These are phyloP conservation scores for Drosophila lacicola DNA, from an alignment of 2,888 invertebrate genomes.

Conservation along the genomic window DNA sequence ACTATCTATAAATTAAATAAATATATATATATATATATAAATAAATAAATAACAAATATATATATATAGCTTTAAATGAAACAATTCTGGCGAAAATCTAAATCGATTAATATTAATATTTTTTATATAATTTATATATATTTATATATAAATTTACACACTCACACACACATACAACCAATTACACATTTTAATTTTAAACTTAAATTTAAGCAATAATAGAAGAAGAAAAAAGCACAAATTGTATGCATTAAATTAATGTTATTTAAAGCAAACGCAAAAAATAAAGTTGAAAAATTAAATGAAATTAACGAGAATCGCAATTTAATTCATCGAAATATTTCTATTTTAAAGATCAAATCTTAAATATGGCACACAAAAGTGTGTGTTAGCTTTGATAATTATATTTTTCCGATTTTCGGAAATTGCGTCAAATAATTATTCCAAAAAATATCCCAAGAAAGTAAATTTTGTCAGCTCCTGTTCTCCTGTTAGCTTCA, in stretches of 20 bases:
- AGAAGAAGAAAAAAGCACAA: conserved; percentile 10
- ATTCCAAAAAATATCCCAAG: too few species aligned
- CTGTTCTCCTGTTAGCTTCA: too few species aligned
- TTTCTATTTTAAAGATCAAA: too few species aligned
- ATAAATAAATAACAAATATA: conserved; percentile 5
- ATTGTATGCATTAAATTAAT: conserved; percentile 36
- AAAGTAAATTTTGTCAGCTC: too few species aligned
- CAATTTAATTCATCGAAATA: neutral
- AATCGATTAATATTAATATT: conserved; percentile 26
- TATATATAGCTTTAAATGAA: conserved; percentile 18
- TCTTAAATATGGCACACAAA: too few species aligned
- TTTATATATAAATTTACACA: conserved; percentile 25
- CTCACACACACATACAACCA: conserved; percentile 28
- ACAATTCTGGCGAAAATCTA: conserved; percentile 12
- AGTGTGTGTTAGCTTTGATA: too few species aligned
- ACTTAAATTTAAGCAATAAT: conserved; percentile 26
- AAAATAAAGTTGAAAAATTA: conserved; percentile 37
- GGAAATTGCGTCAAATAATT: too few species aligned
- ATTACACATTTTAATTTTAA: conserved; percentile 45
- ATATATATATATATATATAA: conserved; percentile 6
- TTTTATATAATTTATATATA: conserved; percentile 44
- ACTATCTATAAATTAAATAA: neutral
- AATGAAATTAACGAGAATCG: neutral
- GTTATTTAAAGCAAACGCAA: conserved; percentile 36
- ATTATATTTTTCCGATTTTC: too few species aligned